These are phyloP conservation scores for Grapholita molesta DNA, from an alignment of 1,140 invertebrate species.

Conservation along the genomic window DNA sequence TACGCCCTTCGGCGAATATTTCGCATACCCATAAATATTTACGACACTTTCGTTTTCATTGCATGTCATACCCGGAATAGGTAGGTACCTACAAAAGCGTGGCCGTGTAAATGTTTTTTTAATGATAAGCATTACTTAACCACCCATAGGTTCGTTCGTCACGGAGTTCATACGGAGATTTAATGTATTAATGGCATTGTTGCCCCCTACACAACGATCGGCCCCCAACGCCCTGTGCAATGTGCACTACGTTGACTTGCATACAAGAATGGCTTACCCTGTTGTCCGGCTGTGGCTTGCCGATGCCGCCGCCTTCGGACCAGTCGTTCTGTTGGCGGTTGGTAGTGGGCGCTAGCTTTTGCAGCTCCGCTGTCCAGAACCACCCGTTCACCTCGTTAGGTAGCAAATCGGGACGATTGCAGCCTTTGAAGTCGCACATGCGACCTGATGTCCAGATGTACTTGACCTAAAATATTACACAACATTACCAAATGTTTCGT, in stretches of 20 bases:
- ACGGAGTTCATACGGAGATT: slow-evolving; percentile 25
- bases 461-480: slow-evolving; percentile 78
- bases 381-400: slow-evolving; percentile 89
- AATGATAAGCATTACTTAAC: slow-evolving; percentile 62
- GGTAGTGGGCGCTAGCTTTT: slow-evolving; percentile 87
- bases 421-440: slow-evolving; percentile 90
- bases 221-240: too few relatives aligned
- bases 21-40: slow-evolving; percentile 67
- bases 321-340: slow-evolving; percentile 89
- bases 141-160: slow-evolving; percentile 43
- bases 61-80: slow-evolving; percentile 41
- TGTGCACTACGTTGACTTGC: background rate
- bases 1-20: slow-evolving; percentile 72
- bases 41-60: slow-evolving; percentile 70
- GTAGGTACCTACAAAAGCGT: slow-evolving; percentile 26
- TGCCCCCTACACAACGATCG: too few relatives aligned
- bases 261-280: slow-evolving; percentile 64
- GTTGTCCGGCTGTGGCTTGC: slow-evolving; percentile 90
- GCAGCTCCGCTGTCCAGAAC: slow-evolving; percentile 92
- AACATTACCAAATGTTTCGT: background rate
- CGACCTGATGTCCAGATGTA: slow-evolving; percentile 94
- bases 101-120: slow-evolving; percentile 29
- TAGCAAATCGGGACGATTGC: slow-evolving; percentile 86
- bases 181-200: slow-evolving; percentile 44
- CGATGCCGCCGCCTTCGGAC: slow-evolving; percentile 88